A percentile compares a stretch with the other conserved stretches of the same genome.
Evolutionary conservation across 2,888 invertebrate genomes (phyloP).

Genomic region (Drosophila pegasa): DNA sequence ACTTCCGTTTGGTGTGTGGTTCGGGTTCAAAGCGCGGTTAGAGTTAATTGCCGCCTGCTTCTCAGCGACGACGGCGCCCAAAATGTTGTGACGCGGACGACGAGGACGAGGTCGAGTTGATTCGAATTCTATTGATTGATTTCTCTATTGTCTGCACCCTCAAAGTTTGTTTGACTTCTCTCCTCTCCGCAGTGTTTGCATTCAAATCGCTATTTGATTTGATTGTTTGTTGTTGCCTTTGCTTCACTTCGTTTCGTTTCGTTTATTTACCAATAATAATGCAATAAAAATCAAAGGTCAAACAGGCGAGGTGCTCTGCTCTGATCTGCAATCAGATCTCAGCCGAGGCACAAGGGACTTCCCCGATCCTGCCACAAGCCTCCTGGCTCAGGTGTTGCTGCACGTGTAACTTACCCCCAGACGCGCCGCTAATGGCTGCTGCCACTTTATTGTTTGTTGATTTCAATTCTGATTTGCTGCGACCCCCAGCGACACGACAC

Average conservation of each 20-base stretch:
- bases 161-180: conserved; percentile 14
- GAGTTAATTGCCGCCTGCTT: conserved; percentile 58
- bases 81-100: conserved; percentile 29
- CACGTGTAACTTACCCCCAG: conserved; percentile 43
- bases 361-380: conserved; percentile 7
- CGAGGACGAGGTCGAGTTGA: conserved; percentile 13
- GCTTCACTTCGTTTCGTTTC: neutral
- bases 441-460: conserved; percentile 61
- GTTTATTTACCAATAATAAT: conserved; percentile 69
- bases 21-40: conserved; percentile 38
- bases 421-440: conserved; percentile 50
- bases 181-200: conserved; percentile 27
- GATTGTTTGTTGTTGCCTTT: conserved; percentile 16
- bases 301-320: conserved; percentile 15
- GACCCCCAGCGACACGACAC: conserved; percentile 41
- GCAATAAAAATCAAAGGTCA: conserved; percentile 65
- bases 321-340: conserved; percentile 19
- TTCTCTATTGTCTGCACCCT: conserved; percentile 45
- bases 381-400: conserved; percentile 48
- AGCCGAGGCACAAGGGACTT: neutral
- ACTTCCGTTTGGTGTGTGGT: conserved; percentile 64
- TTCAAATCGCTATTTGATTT: conserved; percentile 24
- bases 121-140: conserved; percentile 66
- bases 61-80: conserved; percentile 17
- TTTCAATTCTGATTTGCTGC: conserved; percentile 49